Conservation (phyloP, 2,113 vertebrate species). For the Ardeotis arabs region DNA sequence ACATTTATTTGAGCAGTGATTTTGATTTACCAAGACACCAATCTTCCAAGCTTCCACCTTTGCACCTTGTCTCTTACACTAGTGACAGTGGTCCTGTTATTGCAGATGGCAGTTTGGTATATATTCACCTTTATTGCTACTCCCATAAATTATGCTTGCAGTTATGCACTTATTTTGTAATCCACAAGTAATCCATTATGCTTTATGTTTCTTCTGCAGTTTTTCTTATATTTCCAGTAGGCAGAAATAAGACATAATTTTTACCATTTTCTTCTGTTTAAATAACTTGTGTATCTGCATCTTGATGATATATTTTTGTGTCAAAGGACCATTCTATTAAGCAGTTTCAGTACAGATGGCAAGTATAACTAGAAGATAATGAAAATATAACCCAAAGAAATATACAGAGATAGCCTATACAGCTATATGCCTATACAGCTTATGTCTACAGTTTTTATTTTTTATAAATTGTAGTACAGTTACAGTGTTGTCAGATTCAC, state of each 20-base stretch:
- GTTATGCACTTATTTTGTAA: fast-evolving
- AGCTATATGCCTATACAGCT: neutral
- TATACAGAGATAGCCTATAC: neutral
- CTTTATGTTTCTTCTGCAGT: neutral
- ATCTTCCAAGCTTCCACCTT: neutral
- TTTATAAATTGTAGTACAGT: neutral
- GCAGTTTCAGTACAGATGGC: neutral
- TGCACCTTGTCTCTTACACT: neutral
- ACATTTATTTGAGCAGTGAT: neutral
- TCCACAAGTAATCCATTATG: neutral
- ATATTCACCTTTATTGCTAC: neutral
- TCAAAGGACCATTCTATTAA: neutral
- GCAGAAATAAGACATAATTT: neutral
- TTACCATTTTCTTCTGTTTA: neutral
- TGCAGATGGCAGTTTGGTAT: neutral
- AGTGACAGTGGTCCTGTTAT: neutral
- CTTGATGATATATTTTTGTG: neutral
- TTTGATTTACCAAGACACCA: neutral
- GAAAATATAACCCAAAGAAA: neutral
- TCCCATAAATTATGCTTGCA: neutral
- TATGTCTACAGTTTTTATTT: neutral
- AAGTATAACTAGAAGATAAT: neutral
- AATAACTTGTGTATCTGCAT: neutral
- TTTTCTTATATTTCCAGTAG: neutral
- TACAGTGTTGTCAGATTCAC: neutral